Evolutionary conservation across 2,113 vertebrate species (phyloP).

Genomic region (Camelus dromedarius): DNA sequence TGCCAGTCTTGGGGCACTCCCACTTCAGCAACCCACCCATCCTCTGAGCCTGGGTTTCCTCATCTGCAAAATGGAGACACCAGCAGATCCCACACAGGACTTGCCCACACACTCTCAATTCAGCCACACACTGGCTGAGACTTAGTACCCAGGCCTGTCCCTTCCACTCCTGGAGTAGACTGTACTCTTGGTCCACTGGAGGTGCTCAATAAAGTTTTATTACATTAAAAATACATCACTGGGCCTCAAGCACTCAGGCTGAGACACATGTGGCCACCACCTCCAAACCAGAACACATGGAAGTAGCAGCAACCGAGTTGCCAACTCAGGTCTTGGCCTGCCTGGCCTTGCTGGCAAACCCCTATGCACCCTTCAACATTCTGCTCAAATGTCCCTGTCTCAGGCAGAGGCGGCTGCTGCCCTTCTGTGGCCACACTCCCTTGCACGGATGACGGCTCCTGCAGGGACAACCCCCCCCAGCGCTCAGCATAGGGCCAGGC

Average conservation of each 20-base stretch:
- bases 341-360: not conserved
- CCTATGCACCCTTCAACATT: not conserved
- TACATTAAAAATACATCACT: slow-evolving; percentile 4
- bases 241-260: not conserved
- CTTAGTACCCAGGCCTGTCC: not conserved
- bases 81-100: not conserved
- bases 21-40: accelerated
- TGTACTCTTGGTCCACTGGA: not conserved
- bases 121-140: accelerated
- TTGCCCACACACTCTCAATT: not conserved
- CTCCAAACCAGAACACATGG: not conserved
- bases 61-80: not conserved
- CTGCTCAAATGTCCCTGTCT: not conserved
- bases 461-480: not conserved
- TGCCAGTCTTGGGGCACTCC: not conserved
- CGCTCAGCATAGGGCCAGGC: not conserved
- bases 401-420: not conserved
- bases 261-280: not conserved
- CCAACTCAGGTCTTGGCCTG: not conserved
- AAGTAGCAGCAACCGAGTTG: not conserved
- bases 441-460: accelerated
- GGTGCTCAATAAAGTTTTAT: slow-evolving; percentile 60
- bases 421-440: not conserved
- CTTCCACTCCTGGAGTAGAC: not conserved
- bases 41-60: not conserved